Conservation (phyloP, 2,113 vertebrate species). For the Eulacestoma nigropectus region DNA sequence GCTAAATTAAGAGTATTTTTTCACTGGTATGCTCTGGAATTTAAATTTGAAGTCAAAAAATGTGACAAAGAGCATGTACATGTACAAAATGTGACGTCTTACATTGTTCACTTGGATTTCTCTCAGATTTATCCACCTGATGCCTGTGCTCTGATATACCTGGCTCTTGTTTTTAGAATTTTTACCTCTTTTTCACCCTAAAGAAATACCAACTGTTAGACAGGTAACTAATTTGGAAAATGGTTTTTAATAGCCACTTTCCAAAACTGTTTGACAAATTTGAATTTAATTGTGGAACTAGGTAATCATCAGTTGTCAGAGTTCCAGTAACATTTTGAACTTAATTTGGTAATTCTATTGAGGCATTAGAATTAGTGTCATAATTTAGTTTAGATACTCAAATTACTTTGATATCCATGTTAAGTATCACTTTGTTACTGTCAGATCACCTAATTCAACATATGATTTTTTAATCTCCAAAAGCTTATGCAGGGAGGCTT, state of each 20-base stretch:
- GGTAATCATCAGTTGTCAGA: not conserved
- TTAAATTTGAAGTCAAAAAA: not conserved
- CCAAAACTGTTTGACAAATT: not conserved
- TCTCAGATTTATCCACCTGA: not conserved
- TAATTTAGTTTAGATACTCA: not conserved
- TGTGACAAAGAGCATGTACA: not conserved
- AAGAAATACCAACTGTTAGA: not conserved
- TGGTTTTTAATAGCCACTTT: not conserved
- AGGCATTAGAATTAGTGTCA: not conserved
- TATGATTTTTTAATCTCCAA: not conserved
- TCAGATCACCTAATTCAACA: not conserved
- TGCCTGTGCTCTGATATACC: not conserved
- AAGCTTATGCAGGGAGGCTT: not conserved
- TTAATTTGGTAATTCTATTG: not conserved
- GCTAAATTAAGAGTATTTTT: not conserved
- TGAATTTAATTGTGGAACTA: not conserved
- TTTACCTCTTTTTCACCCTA: not conserved
- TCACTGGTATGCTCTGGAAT: not conserved
- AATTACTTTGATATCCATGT: not conserved
- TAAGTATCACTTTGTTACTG: not conserved
- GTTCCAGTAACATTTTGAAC: not conserved
- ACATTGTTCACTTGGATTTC: not conserved
- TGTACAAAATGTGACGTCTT: not conserved
- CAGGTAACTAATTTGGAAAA: not conserved
- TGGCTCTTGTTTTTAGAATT: not conserved